Evolutionary conservation across 2,797 vertebrate species (phyloP).

Genomic region (Tapirus indicus): DNA sequence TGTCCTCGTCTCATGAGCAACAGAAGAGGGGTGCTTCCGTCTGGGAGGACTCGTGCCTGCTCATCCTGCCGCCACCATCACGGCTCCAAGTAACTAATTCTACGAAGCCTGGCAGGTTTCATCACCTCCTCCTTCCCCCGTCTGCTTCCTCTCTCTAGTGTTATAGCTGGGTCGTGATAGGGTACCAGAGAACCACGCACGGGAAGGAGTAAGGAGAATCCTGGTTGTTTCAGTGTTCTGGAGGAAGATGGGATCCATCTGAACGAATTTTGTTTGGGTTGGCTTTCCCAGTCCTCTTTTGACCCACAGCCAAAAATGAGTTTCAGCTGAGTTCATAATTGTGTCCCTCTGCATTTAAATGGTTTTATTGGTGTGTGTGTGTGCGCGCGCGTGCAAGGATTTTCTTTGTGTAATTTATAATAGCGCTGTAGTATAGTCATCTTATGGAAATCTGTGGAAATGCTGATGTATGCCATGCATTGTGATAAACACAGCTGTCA

Average conservation of each 20-base stretch:
- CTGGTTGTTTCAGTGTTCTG: slow-evolving; percentile 49
- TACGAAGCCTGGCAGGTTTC: slow-evolving; percentile 66
- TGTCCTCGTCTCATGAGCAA: slow-evolving; percentile 50
- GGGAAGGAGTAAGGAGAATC: slow-evolving; percentile 15
- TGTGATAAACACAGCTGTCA: slow-evolving; percentile 83
- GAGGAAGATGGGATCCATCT: slow-evolving; percentile 58
- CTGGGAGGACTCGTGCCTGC: slow-evolving; percentile 18
- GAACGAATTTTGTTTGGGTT: slow-evolving; percentile 68
- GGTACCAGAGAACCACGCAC: slow-evolving; percentile 58
- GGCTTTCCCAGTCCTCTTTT: slow-evolving; percentile 67
- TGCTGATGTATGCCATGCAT: slow-evolving; percentile 77
- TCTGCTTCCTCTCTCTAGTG: slow-evolving; percentile 30
- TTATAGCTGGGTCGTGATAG: slow-evolving; percentile 35
- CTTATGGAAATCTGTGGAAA: slow-evolving; percentile 81
- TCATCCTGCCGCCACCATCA: slow-evolving; percentile 50
- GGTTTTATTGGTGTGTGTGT: slow-evolving; percentile 19
- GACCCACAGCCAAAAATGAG: slow-evolving; percentile 64
- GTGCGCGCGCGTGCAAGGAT: background rate
- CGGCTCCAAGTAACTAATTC: slow-evolving; percentile 35
- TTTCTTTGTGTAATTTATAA: slow-evolving; percentile 79
- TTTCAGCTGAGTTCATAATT: slow-evolving; percentile 76
- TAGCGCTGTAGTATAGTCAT: slow-evolving; percentile 75
- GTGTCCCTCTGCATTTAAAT: slow-evolving; percentile 77
- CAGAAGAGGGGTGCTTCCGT: slow-evolving; percentile 38
- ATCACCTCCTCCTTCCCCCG: slow-evolving; percentile 66